Evolutionary conservation across 92 coral and sea anemone species (phyloP).

Genomic region (Actinernus sp.): DNA sequence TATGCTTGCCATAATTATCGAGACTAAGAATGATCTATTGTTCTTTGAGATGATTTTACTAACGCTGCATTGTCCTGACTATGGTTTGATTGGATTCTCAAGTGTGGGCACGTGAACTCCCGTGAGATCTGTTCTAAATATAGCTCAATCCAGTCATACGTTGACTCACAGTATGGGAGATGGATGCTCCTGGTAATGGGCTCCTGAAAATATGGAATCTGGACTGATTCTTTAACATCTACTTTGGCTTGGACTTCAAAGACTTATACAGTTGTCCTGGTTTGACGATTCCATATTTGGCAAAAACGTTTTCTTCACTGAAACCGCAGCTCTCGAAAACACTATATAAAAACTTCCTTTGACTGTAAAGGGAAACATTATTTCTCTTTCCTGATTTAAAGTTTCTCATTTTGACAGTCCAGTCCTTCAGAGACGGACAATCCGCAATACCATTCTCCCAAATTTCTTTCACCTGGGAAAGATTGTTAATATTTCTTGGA

Average conservation of each 20-base stretch:
- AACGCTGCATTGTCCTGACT: too few species aligned
- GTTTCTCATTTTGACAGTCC: constrained; percentile 38
- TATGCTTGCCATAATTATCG: too few species aligned
- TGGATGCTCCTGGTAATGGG: too few species aligned
- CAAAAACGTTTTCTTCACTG: not conserved
- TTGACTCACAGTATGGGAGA: too few species aligned
- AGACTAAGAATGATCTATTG: too few species aligned
- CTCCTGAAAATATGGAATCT: too few species aligned
- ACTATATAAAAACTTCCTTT: constrained; percentile 19
- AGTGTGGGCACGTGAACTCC: too few species aligned
- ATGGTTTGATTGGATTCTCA: too few species aligned
- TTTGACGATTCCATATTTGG: constrained; percentile 12
- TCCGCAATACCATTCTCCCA: constrained; percentile 26
- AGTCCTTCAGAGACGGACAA: constrained; percentile 42
- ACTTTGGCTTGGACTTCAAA: not conserved
- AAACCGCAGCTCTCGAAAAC: constrained; percentile 14
- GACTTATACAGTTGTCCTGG: constrained; percentile 38
- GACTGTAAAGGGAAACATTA: constrained; percentile 29
- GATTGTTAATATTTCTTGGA: constrained; percentile 26
- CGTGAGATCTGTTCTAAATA: too few species aligned
- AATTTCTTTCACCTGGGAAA: constrained; percentile 37
- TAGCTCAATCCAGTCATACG: too few species aligned
- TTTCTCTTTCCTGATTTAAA: constrained; percentile 18
- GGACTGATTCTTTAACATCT: too few species aligned
- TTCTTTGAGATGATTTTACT: too few species aligned